These are phyloP conservation scores for Ichneumoninae sp. DNA, from an alignment of 2,888 invertebrate species.

Conservation along the genomic window DNA sequence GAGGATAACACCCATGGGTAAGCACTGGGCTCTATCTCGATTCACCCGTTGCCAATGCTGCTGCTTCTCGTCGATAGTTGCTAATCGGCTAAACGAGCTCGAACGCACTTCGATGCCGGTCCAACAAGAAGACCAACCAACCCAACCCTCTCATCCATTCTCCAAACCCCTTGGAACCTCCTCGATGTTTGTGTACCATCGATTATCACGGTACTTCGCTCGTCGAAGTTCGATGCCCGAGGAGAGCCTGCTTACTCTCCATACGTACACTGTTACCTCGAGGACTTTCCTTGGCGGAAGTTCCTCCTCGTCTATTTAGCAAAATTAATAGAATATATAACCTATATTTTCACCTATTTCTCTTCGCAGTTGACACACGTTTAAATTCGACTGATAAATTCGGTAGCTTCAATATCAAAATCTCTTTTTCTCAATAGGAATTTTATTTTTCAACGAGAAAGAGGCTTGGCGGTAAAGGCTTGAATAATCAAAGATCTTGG, in stretches of 20 bases:
- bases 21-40: slow-evolving; percentile 51
- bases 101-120: slow-evolving; percentile 79
- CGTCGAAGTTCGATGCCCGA: slow-evolving; percentile 59
- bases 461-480: background rate
- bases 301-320: background rate
- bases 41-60: slow-evolving; percentile 22
- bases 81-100: slow-evolving; percentile 82
- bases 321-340: slow-evolving; percentile 9
- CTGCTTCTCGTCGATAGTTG: slow-evolving; percentile 70
- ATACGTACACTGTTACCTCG: slow-evolving; percentile 26
- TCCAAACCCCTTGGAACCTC: slow-evolving; percentile 45
- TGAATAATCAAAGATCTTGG: slow-evolving; percentile 36
- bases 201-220: slow-evolving; percentile 77
- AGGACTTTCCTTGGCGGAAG: slow-evolving; percentile 51
- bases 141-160: slow-evolving; percentile 35
- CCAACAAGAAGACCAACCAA: slow-evolving; percentile 64
- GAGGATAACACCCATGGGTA: slow-evolving; percentile 64
- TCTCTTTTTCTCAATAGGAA: background rate
- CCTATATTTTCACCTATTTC: background rate
- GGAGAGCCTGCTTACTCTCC: slow-evolving; percentile 21
- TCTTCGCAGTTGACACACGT: slow-evolving; percentile 1
- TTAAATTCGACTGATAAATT: background rate
- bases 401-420: background rate
- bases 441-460: background rate
- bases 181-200: slow-evolving; percentile 78